phyloP scores from a whole-genome alignment of 2,797 vertebrate genomes.

The Avahi laniger region DNA sequence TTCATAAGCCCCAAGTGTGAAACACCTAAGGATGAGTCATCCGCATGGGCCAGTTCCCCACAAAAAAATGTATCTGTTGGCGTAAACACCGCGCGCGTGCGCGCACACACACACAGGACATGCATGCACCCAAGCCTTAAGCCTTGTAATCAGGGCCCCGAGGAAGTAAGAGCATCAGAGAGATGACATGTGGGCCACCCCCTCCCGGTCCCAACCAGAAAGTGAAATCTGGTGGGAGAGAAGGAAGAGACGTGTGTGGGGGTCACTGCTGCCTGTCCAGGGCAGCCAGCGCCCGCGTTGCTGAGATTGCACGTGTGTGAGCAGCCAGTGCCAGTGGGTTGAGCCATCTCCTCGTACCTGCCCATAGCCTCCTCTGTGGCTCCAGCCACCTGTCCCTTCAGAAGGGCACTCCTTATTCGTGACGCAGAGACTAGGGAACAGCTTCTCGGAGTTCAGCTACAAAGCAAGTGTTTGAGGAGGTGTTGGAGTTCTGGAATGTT shows the following conservation, averaged over 20 bases:
- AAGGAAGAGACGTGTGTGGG: accelerated
- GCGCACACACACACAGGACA: background rate
- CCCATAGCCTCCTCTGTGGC: background rate
- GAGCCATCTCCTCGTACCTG: accelerated
- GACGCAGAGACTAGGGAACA: background rate
- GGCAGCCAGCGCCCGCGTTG: accelerated
- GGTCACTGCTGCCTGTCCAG: accelerated
- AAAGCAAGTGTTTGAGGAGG: accelerated
- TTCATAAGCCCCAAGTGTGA: conserved; percentile 6
- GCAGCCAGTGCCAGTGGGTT: background rate
- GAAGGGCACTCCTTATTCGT: background rate
- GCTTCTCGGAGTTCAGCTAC: background rate
- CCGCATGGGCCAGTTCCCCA: background rate
- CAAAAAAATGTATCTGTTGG: background rate
- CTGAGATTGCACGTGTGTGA: accelerated
- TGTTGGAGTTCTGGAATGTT: background rate
- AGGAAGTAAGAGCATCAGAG: background rate
- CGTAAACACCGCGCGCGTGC: accelerated
- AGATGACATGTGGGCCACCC: background rate
- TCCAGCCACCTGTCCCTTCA: background rate
- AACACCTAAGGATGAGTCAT: conserved; percentile 46
- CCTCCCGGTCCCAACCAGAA: background rate
- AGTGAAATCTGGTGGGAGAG: background rate
- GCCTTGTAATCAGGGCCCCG: background rate
- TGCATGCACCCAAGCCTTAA: background rate